Percentiles rank a stretch among this genome's conserved stretches.
Conservation (phyloP, 2,888 invertebrate genomes). For the Campopleginae sp. region DNA sequence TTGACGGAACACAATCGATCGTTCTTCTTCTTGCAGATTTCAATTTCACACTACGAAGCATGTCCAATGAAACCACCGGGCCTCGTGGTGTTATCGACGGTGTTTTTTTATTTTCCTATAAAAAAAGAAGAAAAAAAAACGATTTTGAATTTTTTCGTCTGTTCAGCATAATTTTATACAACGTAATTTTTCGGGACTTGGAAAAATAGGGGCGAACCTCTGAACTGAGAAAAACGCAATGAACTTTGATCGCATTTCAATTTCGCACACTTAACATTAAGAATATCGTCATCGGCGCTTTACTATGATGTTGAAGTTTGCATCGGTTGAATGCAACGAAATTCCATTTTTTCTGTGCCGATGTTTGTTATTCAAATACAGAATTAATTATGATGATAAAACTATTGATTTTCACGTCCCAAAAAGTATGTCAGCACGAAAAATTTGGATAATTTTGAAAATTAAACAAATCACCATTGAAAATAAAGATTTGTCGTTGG, state of each 20-base stretch:
- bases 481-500: too few species aligned
- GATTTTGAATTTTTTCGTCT: too few species aligned
- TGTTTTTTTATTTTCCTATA: slow-evolving; percentile 76
- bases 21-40: slow-evolving; percentile 77
- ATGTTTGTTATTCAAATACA: too few species aligned
- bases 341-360: too few species aligned
- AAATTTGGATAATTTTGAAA: too few species aligned
- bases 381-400: too few species aligned
- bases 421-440: too few species aligned
- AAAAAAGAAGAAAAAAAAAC: slow-evolving; percentile 3
- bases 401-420: too few species aligned
- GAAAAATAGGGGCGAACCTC: not conserved
- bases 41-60: slow-evolving; percentile 81
- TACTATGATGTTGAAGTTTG: too few species aligned
- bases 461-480: too few species aligned
- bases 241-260: not conserved
- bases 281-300: not conserved
- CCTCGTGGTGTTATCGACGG: slow-evolving; percentile 72
- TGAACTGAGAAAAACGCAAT: not conserved
- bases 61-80: slow-evolving; percentile 80
- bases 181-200: not conserved
- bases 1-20: slow-evolving; percentile 69
- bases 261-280: not conserved
- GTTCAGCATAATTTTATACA: too few species aligned
- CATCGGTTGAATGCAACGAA: too few species aligned